phyloP scores from a whole-genome alignment of 2,797 vertebrate genomes.

The Aulostomus chinensis region DNA sequence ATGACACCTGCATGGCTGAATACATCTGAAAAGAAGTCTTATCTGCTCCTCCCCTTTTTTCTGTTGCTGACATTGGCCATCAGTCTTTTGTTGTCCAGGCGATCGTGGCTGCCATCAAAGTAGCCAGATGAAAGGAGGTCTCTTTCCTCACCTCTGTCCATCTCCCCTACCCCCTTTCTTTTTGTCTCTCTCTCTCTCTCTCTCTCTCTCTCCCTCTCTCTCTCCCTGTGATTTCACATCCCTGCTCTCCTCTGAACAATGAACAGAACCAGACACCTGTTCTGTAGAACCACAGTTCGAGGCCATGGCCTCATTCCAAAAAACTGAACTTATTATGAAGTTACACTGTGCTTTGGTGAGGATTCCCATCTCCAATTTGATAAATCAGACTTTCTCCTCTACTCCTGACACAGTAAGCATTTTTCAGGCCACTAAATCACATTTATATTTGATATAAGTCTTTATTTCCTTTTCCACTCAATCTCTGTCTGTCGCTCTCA shows the following conservation, averaged over 20 bases:
- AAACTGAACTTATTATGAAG: slow-evolving; percentile 5
- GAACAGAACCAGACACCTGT: slow-evolving; percentile 71
- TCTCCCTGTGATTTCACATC: slow-evolving; percentile 60
- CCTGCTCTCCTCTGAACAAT: slow-evolving; percentile 62
- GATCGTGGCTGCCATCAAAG: slow-evolving; percentile 75
- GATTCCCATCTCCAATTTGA: no score
- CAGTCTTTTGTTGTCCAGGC: slow-evolving; percentile 70
- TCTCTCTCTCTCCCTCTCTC: slow-evolving; percentile 35
- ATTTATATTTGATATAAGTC: neutral
- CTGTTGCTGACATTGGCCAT: slow-evolving; percentile 52
- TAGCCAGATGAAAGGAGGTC: slow-evolving; percentile 76
- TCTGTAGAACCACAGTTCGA: slow-evolving; percentile 40
- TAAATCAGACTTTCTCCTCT: neutral
- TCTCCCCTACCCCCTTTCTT: slow-evolving; percentile 60
- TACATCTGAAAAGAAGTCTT: slow-evolving; percentile 60
- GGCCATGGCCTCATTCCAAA: slow-evolving; percentile 3
- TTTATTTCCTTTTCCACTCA: neutral
- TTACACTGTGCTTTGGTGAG: no score
- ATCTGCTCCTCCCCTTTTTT: slow-evolving; percentile 28
- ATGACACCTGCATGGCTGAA: slow-evolving; percentile 69
- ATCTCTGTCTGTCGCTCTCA: neutral
- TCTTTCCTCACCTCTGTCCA: slow-evolving; percentile 76
- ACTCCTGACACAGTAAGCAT: neutral
- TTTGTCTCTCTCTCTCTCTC: slow-evolving; percentile 47
- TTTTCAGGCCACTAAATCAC: neutral